Evolutionary conservation across 2,113 vertebrate genomes (phyloP).

Genomic region (Procavia capensis): DNA sequence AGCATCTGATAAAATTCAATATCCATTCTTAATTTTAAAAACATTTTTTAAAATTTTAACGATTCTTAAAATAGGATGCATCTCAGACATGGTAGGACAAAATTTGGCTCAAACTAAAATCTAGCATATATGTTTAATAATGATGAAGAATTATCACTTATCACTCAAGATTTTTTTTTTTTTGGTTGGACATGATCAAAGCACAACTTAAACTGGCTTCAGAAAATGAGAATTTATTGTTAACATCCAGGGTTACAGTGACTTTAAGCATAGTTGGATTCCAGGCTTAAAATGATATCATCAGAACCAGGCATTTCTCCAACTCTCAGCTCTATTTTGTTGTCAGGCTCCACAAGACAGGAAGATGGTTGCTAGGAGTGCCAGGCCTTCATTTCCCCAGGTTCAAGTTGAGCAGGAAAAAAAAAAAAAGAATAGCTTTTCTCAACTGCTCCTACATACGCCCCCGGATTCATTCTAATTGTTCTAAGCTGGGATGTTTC

Average conservation of each 20-base stretch:
- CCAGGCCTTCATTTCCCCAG: not conserved
- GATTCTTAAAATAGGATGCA: not conserved
- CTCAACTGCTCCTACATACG: not conserved
- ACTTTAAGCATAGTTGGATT: not conserved
- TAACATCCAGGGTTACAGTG: not conserved
- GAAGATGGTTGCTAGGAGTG: not conserved
- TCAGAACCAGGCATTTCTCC: not conserved
- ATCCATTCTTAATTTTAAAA: slow-evolving; percentile 28
- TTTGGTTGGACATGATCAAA: not conserved
- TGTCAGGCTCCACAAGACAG: not conserved
- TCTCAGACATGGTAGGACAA: not conserved
- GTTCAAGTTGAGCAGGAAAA: slow-evolving; percentile 38
- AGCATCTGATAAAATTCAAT: slow-evolving; percentile 25
- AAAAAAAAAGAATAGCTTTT: not conserved
- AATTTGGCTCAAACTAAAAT: slow-evolving; percentile 23
- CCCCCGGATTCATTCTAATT: not conserved
- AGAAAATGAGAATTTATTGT: slow-evolving; percentile 2
- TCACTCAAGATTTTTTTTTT: not conserved
- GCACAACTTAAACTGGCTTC: not conserved
- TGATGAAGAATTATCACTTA: not conserved
- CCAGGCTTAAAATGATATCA: not conserved
- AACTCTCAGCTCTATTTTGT: not conserved
- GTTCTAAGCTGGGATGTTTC: slow-evolving; percentile 3
- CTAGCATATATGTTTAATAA: not conserved
- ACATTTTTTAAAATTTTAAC: slow-evolving; percentile 8